phyloP scores from a whole-genome alignment of 2,888 invertebrate genomes.

The Drosophila fungiperda region DNA sequence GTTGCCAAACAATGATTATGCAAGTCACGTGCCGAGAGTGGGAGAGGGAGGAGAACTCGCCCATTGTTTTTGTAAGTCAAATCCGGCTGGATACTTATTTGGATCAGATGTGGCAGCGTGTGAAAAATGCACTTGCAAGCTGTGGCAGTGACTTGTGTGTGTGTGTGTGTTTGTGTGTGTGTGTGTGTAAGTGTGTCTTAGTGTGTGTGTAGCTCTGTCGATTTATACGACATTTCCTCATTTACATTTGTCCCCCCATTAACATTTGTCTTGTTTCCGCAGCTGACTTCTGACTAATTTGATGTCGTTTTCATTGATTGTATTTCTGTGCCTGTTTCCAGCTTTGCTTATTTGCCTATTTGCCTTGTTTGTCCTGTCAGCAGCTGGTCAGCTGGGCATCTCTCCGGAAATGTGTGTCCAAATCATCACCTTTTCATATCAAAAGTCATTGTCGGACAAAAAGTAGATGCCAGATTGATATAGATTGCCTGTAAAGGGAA shows the following conservation, averaged over 20 bases:
- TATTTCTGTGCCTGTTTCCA: slow-evolving; percentile 12
- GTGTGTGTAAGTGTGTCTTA: background rate
- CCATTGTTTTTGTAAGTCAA: slow-evolving; percentile 34
- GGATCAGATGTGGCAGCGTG: slow-evolving; percentile 23
- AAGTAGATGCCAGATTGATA: slow-evolving; percentile 32
- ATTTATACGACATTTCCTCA: slow-evolving; percentile 67
- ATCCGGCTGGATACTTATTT: slow-evolving; percentile 51
- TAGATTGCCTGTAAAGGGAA: slow-evolving; percentile 13
- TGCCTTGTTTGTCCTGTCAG: slow-evolving; percentile 34
- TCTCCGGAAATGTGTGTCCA: slow-evolving; percentile 26
- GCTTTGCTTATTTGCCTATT: slow-evolving; percentile 26
- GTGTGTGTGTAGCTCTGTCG: slow-evolving; percentile 43
- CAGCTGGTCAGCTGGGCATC: slow-evolving; percentile 1
- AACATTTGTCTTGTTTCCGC: slow-evolving; percentile 57
- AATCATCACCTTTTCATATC: slow-evolving; percentile 20
- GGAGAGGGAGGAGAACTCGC: slow-evolving; percentile 24
- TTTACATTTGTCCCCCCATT: slow-evolving; percentile 60
- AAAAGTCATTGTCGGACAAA: slow-evolving; percentile 13
- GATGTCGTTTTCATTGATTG: slow-evolving; percentile 21
- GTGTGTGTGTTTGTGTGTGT: background rate
- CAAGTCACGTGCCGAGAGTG: slow-evolving; percentile 64
- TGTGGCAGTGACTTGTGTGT: slow-evolving; percentile 20
- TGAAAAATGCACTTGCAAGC: slow-evolving; percentile 38
- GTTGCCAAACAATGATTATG: slow-evolving; percentile 59
- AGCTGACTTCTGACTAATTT: slow-evolving; percentile 34